phyloP scores from a whole-genome alignment of 2,797 vertebrate species.

The Hirundo rustica region DNA sequence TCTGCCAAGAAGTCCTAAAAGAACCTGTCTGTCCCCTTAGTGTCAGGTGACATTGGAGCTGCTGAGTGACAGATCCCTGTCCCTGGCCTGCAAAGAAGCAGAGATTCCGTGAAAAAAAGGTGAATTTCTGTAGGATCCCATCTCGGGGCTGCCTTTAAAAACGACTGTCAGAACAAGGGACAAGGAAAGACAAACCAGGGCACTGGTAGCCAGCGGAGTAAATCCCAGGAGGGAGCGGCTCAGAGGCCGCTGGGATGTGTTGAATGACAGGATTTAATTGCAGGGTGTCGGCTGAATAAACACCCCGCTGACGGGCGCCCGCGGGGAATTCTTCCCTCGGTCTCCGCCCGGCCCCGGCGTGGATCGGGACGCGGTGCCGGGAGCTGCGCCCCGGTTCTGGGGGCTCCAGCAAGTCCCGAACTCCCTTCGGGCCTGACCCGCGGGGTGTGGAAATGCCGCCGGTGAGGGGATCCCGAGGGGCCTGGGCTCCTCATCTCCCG shows the following conservation, averaged over 20 bases:
- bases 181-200: not conserved
- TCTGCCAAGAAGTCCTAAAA: not conserved
- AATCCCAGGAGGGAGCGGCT: not conserved
- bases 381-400: not conserved
- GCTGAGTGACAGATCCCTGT: not conserved
- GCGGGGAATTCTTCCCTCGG: not conserved
- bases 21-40: not conserved
- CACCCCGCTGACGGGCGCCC: accelerated
- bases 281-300: not conserved
- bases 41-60: accelerated
- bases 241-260: accelerated
- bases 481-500: not conserved
- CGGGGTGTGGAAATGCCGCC: not conserved
- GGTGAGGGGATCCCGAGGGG: not conserved
- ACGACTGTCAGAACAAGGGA: accelerated
- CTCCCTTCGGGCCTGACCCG: accelerated
- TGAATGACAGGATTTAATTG: not conserved
- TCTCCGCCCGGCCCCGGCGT: not conserved
- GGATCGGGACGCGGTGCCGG: not conserved
- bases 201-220: not conserved
- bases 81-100: not conserved
- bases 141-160: not conserved
- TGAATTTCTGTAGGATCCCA: not conserved
- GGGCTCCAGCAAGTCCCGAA: not conserved
- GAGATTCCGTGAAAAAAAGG: accelerated